Conservation (phyloP, 1,140 invertebrate genomes). For the Stratiolaelaps scimitus region DNA sequence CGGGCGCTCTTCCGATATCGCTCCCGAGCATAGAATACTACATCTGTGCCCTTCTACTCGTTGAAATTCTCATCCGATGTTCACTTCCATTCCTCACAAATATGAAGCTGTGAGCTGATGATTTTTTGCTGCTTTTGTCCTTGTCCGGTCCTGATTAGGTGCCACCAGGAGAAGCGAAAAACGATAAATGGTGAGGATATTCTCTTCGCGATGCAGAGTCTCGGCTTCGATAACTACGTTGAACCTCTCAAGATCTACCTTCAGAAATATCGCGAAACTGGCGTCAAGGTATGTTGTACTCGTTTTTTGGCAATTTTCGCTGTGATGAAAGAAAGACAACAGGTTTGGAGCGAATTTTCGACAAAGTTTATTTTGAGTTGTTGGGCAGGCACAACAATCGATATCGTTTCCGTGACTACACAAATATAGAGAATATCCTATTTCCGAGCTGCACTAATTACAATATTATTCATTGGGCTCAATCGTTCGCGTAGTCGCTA, state of each 20-base stretch:
- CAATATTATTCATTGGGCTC: too few species aligned
- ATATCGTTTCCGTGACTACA: too few species aligned
- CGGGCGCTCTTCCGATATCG: neutral
- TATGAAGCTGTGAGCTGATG: slow-evolving; percentile 29
- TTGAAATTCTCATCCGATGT: neutral
- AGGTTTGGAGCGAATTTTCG: too few species aligned
- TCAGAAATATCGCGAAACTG: slow-evolving; percentile 80
- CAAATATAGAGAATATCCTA: too few species aligned
- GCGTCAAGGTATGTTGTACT: slow-evolving; percentile 41
- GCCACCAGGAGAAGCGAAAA: slow-evolving; percentile 94
- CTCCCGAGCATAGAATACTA: neutral
- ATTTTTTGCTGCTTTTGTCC: slow-evolving; percentile 25
- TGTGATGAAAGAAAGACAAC: neutral
- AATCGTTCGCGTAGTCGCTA: too few species aligned
- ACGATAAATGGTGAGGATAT: slow-evolving; percentile 99
- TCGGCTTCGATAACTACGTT: slow-evolving; percentile 97
- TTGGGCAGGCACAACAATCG: too few species aligned
- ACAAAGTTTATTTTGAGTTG: too few species aligned
- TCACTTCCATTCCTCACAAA: neutral
- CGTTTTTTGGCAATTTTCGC: neutral
- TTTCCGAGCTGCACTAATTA: too few species aligned
- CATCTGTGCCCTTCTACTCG: neutral
- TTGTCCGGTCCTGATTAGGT: slow-evolving; percentile 52
- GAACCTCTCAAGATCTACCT: slow-evolving; percentile 91
- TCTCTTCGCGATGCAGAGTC: slow-evolving; percentile 83